Conservation (phyloP, 2,113 vertebrate genomes). For the Thymallus thymallus region DNA sequence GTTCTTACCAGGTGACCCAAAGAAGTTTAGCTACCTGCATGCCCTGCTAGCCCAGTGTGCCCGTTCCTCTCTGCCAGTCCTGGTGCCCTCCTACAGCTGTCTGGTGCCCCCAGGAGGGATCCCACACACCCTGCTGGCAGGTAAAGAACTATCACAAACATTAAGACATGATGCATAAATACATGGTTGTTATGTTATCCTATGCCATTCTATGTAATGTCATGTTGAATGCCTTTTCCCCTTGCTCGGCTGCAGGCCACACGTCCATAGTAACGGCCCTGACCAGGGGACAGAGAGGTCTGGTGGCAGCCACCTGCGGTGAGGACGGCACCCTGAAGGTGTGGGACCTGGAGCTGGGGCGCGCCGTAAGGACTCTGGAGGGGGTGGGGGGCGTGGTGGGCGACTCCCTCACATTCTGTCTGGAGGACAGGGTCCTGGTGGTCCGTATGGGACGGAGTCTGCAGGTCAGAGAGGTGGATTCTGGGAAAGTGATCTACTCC, state of each 20-base stretch:
- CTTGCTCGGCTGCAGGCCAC: constrained; percentile 57
- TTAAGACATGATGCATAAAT: too few relatives aligned
- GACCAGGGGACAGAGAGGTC: constrained; percentile 43
- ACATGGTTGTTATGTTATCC: too few relatives aligned
- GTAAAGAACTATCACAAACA: constrained; percentile 35
- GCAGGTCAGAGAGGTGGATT: constrained; percentile 64
- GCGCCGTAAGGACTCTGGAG: constrained; percentile 49
- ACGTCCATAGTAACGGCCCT: constrained; percentile 63
- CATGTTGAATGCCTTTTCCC: neutral
- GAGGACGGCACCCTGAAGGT: constrained; percentile 65
- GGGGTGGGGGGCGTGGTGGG: constrained; percentile 42
- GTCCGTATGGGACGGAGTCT: constrained; percentile 58
- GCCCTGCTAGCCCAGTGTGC: constrained; percentile 61
- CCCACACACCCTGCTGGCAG: constrained; percentile 57
- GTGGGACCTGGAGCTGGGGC: constrained; percentile 62
- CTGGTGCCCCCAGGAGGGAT: constrained; percentile 66
- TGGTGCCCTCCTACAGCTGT: constrained; percentile 70
- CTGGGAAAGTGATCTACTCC: constrained; percentile 57
- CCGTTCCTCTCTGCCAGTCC: constrained; percentile 64
- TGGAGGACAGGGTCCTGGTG: constrained; percentile 65
- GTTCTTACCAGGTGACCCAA: constrained; percentile 64
- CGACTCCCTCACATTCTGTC: constrained; percentile 55
- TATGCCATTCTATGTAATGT: too few relatives aligned
- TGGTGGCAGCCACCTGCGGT: constrained; percentile 55
- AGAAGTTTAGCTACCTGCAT: constrained; percentile 65